Evolutionary conservation across 2,888 invertebrate species (phyloP), one percentile per base, ranked within the genome.

Genomic region (Chelonus formosanus): DNA sequence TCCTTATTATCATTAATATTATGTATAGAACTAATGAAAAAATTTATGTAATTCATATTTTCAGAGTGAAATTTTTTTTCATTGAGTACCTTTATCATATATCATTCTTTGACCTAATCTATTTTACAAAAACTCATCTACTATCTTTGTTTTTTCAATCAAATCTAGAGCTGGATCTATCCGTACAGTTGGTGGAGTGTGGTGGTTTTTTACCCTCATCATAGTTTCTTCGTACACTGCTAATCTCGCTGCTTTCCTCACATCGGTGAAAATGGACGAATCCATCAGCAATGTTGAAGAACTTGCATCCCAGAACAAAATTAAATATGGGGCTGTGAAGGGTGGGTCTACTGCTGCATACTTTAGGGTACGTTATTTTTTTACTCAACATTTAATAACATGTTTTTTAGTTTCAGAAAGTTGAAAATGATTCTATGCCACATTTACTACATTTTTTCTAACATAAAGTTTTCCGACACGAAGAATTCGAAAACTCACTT

Each of bases 141-240:
- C 20, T 47, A 10, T 32, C 7, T 44, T 31, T 43, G 20, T 52
- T 40, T 5, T 31, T 60, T 40, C 4, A 40, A 40, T 43, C 6
- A 50, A 53, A 44, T 55, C 35, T 84, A 93, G 94, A 85, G 94
- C 95, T 50, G 92, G 94, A 8, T 94, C 94, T 0, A 95, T 95
- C 0, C 87, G 96, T 70, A 92, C 95, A 90, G 91, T 95, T 6
- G 94, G 93, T 3, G 95, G 95, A 45, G 95, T 95, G 90, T 94
- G 94, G 94, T 96, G 96, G 96, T 96, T 96, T 85, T 96, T 96
- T 85, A 95, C 95, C 0, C 86, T 96, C 56, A 96, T 97, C 77
- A 96, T 97, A 94, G 96, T 97, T 74, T 96, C 96, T 0, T 96
- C 96, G 5, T 97, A 97, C 85, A 97, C 97, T 31, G 97, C 97